Evolutionary conservation across 2,888 invertebrate species (phyloP).

Genomic region (Metopia argyrocephala): DNA sequence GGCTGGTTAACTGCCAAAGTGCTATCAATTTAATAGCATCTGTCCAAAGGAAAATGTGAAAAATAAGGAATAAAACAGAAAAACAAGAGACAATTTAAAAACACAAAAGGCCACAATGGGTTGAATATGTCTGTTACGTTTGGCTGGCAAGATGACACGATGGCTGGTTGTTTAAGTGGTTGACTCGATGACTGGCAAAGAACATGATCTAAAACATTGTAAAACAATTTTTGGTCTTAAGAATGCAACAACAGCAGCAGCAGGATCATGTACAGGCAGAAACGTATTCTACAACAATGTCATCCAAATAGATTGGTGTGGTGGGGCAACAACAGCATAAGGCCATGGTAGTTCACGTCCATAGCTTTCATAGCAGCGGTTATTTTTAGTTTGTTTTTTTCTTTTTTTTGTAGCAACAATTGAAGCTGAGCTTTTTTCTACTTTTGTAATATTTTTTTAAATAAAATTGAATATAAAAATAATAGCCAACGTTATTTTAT

Average conservation of each 20-base stretch:
- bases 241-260: conserved; percentile 54
- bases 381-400: conserved; percentile 60
- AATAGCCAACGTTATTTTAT: conserved; percentile 16
- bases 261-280: conserved; percentile 8
- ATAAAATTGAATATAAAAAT: conserved; percentile 19
- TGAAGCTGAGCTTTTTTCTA: conserved; percentile 53
- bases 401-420: conserved; percentile 60
- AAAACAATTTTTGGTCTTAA: conserved; percentile 60
- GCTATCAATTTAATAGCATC: conserved; percentile 77
- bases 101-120: conserved; percentile 47
- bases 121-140: conserved; percentile 22
- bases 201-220: conserved; percentile 63
- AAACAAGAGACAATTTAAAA: conserved; percentile 39
- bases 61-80: conserved; percentile 8
- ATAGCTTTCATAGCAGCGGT: conserved; percentile 33
- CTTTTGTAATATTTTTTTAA: background rate
- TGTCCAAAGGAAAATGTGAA: conserved; percentile 68
- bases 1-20: conserved; percentile 55
- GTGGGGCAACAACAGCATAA: conserved; percentile 19
- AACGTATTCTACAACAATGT: conserved; percentile 30
- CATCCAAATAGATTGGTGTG: conserved; percentile 18
- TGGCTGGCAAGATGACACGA: background rate
- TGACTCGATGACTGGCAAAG: conserved; percentile 36
- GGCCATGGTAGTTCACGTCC: background rate
- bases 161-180: conserved; percentile 26